Evolutionary conservation across 2,113 vertebrate species (phyloP), one percentile per base, ranked within the genome.

Genomic region (Coptodon bakossiorum): DNA sequence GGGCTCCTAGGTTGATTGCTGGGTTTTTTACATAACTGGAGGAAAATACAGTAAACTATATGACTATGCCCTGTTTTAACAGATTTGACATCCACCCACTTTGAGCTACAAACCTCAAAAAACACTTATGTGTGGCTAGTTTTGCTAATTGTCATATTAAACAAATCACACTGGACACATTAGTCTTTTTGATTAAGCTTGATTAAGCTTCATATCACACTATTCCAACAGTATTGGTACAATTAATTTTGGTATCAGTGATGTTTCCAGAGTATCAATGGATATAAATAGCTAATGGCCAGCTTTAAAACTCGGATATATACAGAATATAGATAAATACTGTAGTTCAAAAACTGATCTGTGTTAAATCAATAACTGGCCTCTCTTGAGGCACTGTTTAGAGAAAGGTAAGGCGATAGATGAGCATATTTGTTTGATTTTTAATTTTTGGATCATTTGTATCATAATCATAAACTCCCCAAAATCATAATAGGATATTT

Each of bases 1-100:
- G 94, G 86, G 88, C 90, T 94, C 92, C 93, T 83, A 93, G 79
- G 85, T 92, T 95, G 91, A 96, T 90, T 61, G 29, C 88, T 92
- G 85, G 73, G 86, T 4, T 68, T 94, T 95, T 94, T 91, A 83
- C 76, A 85, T 83, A 92, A 81, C 90, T 91, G 76, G 17, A 83
- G 82, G 89, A 94, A 95, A 94, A 87, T 83, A 84, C 87, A 88
- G 57, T 91, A 80, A 88, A 88, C 40, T 2, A 57, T 53, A 84
- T 2, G 16, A 27, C 84, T 1, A 12, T 87, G 34, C 68, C 86
- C 71, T 92, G 24, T 92, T 92, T 91, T 59, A 66, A 36, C 38
- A 88, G 2, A 43, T 34, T 71, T 48, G 36, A 71, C 68, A 63
- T n/a, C n/a, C n/a, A 31, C 9, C 80, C 43, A 50, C 22, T 27